Conservation (phyloP, 37 sponge, comb jelly and placozoan species). For the Theonella swinhoei region DNA sequence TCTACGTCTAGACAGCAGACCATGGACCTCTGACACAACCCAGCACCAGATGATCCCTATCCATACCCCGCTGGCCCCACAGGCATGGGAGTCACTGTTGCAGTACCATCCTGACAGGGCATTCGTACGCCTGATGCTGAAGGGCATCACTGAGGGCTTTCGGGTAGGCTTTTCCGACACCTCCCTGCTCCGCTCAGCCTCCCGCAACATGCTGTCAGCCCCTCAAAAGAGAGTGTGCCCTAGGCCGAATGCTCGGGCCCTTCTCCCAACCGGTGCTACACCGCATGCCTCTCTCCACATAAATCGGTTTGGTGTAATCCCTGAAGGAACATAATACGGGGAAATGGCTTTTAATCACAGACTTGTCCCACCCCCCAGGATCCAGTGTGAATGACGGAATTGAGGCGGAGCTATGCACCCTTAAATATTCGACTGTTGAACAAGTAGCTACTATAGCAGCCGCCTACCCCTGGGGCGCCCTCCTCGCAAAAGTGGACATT, state of each 20-base stretch:
- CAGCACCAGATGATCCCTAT: no score
- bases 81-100: neutral
- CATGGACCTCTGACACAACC: no score
- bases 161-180: slow-evolving; percentile 3
- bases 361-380: no score
- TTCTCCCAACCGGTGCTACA: neutral
- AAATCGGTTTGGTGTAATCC: slow-evolving; percentile 15
- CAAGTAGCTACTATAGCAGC: neutral
- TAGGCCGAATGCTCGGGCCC: slow-evolving; percentile 21
- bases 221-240: neutral
- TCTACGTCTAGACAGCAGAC: no score
- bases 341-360: neutral
- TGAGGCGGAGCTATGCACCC: neutral
- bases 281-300: neutral
- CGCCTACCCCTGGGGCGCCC: neutral
- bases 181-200: neutral
- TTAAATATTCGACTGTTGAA: neutral
- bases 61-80: no score
- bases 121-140: neutral
- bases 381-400: neutral
- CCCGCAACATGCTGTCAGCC: slow-evolving; percentile 22
- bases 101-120: slow-evolving; percentile 10
- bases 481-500: neutral
- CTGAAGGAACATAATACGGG: neutral
- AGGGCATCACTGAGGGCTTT: slow-evolving; percentile 6